phyloP scores from a whole-genome alignment of 2,888 invertebrate species.

The Cordylochernes scorpioides region DNA sequence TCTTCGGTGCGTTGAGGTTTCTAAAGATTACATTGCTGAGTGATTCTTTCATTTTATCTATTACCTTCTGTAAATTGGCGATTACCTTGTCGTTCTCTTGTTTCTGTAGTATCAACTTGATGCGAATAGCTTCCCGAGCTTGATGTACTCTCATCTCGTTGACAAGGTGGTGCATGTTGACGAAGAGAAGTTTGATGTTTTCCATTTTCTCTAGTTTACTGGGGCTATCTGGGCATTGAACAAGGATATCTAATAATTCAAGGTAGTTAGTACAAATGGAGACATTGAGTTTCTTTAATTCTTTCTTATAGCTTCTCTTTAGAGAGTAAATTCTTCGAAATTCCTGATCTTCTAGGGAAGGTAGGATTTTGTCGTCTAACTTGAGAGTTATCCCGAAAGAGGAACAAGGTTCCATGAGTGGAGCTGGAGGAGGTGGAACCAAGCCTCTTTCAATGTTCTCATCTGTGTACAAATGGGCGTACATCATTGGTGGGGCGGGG shows the following conservation, averaged over 20 bases:
- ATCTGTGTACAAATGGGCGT: constrained; percentile 66
- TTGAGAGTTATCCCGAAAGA: constrained; percentile 84
- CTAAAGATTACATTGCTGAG: no score
- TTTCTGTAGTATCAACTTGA: constrained; percentile 90
- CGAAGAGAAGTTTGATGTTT: constrained; percentile 81
- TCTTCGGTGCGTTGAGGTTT: no score
- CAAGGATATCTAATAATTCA: constrained; percentile 65
- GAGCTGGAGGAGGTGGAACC: constrained; percentile 58
- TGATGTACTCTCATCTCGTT: constrained; percentile 90
- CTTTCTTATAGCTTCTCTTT: constrained; percentile 73
- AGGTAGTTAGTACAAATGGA: constrained; percentile 76
- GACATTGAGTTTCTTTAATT: constrained; percentile 77
- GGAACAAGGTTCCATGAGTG: constrained; percentile 33
- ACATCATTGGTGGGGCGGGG: constrained; percentile 75
- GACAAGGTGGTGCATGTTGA: constrained; percentile 90
- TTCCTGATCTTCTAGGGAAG: constrained; percentile 66
- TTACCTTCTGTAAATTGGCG: no score
- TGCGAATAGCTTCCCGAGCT: constrained; percentile 30
- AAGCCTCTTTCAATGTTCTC: constrained; percentile 63
- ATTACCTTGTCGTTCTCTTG: no score
- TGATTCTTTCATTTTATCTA: no score
- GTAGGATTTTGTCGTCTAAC: constrained; percentile 73
- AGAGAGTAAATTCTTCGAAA: constrained; percentile 73
- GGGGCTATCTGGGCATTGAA: constrained; percentile 71
- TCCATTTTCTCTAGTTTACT: constrained; percentile 78